Evolutionary conservation across 1,140 invertebrate species (phyloP).

Genomic region (Drosophila ironensis): DNA sequence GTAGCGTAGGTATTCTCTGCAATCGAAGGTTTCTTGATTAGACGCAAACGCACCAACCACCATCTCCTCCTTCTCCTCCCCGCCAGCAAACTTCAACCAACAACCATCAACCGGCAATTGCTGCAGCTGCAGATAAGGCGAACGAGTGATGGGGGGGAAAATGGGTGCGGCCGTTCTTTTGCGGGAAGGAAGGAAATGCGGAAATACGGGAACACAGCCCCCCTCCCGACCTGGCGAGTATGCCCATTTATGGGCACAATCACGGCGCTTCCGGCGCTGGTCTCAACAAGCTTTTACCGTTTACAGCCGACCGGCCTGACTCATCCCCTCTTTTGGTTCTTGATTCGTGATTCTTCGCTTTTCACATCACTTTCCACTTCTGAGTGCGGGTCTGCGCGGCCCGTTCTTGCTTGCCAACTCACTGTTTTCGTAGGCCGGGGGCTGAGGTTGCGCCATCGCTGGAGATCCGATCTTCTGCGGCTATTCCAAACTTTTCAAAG

Average conservation of each 20-base stretch:
- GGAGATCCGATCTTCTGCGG: constrained; percentile 18
- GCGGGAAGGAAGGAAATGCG: no score
- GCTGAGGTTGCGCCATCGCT: constrained; percentile 74
- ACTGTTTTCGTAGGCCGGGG: constrained; percentile 79
- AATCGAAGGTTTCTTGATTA: no score
- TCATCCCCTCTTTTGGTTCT: constrained; percentile 48
- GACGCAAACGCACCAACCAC: no score
- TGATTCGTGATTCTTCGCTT: neutral
- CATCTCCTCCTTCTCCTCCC: no score
- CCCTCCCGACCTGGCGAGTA: neutral
- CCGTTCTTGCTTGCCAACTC: constrained; percentile 41
- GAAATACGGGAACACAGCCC: neutral
- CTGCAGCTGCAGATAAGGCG: constrained; percentile 6
- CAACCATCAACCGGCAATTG: no score
- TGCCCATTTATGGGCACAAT: constrained; percentile 73
- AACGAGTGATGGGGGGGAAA: constrained; percentile 6
- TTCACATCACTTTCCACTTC: neutral
- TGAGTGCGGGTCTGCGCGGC: no score
- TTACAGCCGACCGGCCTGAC: constrained; percentile 61
- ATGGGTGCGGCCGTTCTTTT: constrained; percentile 55
- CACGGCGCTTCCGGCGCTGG: constrained; percentile 55
- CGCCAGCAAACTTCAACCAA: no score
- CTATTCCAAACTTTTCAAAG: constrained; percentile 5
- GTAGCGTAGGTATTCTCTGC: constrained; percentile 95
- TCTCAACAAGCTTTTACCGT: constrained; percentile 69